Base-by-base conservation (phyloP, 1,140 invertebrate genomes). In the Spodoptera litura region DNA sequence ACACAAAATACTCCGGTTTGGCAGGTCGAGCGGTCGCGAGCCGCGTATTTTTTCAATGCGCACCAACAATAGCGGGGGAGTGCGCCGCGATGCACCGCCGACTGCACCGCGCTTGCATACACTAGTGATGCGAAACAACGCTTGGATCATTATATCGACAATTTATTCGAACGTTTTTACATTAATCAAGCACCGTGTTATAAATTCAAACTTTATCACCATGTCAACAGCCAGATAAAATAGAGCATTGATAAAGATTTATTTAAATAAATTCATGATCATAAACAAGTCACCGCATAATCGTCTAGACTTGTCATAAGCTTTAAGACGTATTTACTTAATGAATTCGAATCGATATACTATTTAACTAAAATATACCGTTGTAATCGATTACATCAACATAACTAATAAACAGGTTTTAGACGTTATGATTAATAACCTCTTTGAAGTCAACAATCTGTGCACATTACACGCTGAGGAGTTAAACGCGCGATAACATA, bases 101-200 rank as follows among this genome's bases (percentile, higher is more conserved):
- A 58, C 61, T 82, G 80, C 81, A 82, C 75, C 76, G 52, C 64
- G 66, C 70, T 58, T 44, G 71, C 72, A 64, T 79, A 79, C 62
- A 58, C 11, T 84, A 82, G 83, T 82, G 83, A 72, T 59, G 77
- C n/a, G 70, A 77, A 51, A 38, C 49, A 15, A 1, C 31, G 31
- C 9, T 53, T 49, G 12, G 8, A 55, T 25, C 2, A 56, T 1
- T 31, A 74, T 74, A 74, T 74, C 71, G 71, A 74, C 56, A 71
- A 58, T 1, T 27, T 13, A 58, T 44, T 25, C 6, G 3, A 20
- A 38, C 35, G 13, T 10, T 49, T 15, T 10, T 10, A 1, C 9
- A 8, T 44, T 44, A 44, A 44, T 44, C 5, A 44, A 44, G 38
- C 9, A 8, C 38, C 38, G 8, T 10, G 38, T 44, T 44, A 6